Base-by-base conservation (phyloP, 2,888 invertebrate species). In the Leptura quadrifasciata region DNA sequence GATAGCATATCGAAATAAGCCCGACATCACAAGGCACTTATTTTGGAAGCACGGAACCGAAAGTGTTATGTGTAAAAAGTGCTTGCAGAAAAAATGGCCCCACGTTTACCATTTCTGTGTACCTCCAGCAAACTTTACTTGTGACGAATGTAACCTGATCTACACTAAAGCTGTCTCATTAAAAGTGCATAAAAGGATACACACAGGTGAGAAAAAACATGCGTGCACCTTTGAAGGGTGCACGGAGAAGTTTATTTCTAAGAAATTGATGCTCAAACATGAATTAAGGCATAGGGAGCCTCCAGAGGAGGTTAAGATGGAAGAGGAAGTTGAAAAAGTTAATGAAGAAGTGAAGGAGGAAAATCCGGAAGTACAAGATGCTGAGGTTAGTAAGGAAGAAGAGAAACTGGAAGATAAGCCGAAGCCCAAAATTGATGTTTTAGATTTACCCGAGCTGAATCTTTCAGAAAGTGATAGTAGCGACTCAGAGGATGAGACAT, bases 11-110 rank as follows among this genome's bases (percentile, higher is more conserved):
- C 92, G 96, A 81, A 96, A 96, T 88, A 96, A 96, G 87, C 94
- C 94, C 72, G 96, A 96, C 85, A 97, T 96, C 76, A 95, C 95
- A 17, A 95, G 96, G 86, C 97, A 97, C 90, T 90, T 97, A 73
- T 96, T 96, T 88, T 97, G 97, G 96, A 97, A 97, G 88, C 97
- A 97, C 88, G 96, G 96, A 21, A 96, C 96, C 1, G 96, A 97
- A 86, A 96, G 96, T 89, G 94, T 95, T 2, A 89, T 94, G 47
- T 97, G 97, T 87, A 96, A 96, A 88, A 94, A 92, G 85, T 97
- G 97, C 88, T 89, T 96, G 69, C 96, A 96, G 85, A 97, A 96
- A 86, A 96, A 96, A 84, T 97, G 97, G 97, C 96, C 96, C 0
- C 96, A 97, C 88, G 95, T 96, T 6, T 97, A 96, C 90, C 97